These are phyloP conservation scores for Spodoptera littoralis DNA, from an alignment of 2,888 invertebrate species.

Conservation along the genomic window DNA sequence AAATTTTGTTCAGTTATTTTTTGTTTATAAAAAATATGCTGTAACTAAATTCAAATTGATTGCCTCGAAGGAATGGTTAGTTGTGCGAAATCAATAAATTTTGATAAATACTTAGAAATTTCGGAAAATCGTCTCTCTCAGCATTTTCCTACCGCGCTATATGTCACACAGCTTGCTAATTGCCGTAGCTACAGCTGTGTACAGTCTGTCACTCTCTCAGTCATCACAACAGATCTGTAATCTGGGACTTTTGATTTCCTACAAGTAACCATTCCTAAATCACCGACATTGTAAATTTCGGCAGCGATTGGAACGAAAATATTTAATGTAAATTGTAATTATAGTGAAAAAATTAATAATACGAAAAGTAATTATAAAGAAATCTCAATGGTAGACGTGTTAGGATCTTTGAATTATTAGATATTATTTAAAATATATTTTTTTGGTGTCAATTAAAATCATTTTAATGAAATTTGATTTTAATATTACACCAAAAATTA, in stretches of 20 bases:
- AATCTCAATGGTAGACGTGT: conserved; percentile 75
- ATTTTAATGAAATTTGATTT: conserved; percentile 4
- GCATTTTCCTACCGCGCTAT: too few relatives aligned
- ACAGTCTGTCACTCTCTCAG: too few relatives aligned
- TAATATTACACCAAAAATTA: background rate
- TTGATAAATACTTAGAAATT: too few relatives aligned
- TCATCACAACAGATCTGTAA: too few relatives aligned
- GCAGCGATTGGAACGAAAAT: conserved; percentile 36
- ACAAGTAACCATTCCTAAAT: conserved; percentile 14
- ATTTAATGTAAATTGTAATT: too few relatives aligned
- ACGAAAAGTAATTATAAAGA: conserved; percentile 34
- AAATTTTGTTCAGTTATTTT: conserved; percentile 56
- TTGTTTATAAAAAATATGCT: conserved; percentile 52
- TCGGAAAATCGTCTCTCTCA: too few relatives aligned
- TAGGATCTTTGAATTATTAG: conserved; percentile 67
- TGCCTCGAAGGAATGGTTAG: conserved; percentile 18
- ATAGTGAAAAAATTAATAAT: conserved; percentile 18
- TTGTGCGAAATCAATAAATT: too few relatives aligned
- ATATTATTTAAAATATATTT: conserved; percentile 44
- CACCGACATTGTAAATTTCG: conserved; percentile 13
- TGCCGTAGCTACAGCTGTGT: too few relatives aligned
- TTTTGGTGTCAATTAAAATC: background rate
- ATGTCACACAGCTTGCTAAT: too few relatives aligned
- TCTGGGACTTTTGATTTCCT: too few relatives aligned
- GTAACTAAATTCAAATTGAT: conserved; percentile 38